Percentiles rank a stretch among this genome's conserved stretches.
phyloP scores from a whole-genome alignment of 2,797 vertebrate species.

The Melopsittacus undulatus region DNA sequence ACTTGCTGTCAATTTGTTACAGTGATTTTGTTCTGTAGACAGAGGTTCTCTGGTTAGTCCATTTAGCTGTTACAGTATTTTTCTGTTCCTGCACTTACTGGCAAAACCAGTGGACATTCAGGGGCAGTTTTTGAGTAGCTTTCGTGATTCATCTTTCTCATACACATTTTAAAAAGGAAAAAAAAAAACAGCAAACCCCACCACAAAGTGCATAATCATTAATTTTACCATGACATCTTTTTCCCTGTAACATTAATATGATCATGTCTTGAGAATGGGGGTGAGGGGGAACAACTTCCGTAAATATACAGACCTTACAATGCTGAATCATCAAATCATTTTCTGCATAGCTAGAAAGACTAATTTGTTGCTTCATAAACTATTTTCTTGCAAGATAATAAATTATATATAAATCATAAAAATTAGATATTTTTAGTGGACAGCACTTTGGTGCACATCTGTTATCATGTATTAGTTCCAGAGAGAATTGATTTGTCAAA shows the following conservation, averaged over 20 bases:
- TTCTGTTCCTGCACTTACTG: constrained; percentile 7
- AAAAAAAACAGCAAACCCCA: background rate
- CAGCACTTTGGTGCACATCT: background rate
- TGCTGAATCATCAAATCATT: background rate
- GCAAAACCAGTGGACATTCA: background rate
- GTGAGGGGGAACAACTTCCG: background rate
- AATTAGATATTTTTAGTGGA: background rate
- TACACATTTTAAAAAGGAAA: background rate
- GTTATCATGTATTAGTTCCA: background rate
- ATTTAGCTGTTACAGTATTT: constrained; percentile 13
- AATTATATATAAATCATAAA: background rate
- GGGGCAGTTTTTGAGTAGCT: background rate
- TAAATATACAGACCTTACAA: background rate
- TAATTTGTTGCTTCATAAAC: background rate
- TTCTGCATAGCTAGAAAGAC: background rate
- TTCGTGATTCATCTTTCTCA: background rate
- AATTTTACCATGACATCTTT: background rate
- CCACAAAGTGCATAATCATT: background rate
- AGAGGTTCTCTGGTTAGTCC: constrained; percentile 29
- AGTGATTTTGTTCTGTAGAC: constrained; percentile 24
- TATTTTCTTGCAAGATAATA: background rate
- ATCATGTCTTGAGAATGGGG: background rate
- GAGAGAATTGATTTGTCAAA: background rate
- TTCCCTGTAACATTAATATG: background rate
- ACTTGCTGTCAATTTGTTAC: constrained; percentile 48